Evolutionary conservation across 2,113 vertebrate genomes (phyloP), one percentile per base, ranked within the genome.

Genomic region (Mustela lutreola): DNA sequence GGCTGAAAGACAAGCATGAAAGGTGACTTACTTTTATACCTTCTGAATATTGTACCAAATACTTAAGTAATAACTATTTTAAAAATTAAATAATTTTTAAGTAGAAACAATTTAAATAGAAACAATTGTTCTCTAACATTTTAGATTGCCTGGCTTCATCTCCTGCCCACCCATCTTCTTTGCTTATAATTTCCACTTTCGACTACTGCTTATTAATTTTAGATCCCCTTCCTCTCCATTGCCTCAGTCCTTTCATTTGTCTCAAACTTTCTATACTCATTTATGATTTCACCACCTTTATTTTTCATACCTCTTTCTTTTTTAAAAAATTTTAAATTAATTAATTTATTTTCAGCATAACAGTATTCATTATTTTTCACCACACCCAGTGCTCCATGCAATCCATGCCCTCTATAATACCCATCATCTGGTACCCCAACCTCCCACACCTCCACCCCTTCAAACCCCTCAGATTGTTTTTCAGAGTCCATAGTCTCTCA

Each of bases 71-170:
- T 92, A 53, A 7, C 4, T 81, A 22, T 76, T 93, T 92, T 48
- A 18, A 18, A 85, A 94, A 42, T 56, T 78, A 86, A 94, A 36
- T 75, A 16, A 75, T 70, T 92, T 87, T 63, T 86, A 94, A 75
- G 11, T 50, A 14, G 71, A 93, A 97, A 80, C 89, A 12, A 58
- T 85, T 63, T 50, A 50, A 50, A 50, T 50, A 50, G 71, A 93
- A 97, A 80, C 89, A 12, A 58, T 85, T 70, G 4, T 56, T 80
- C 7, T 62, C 58, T 11, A 93, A 21, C 24, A 92, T 70, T 33
- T 26, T 88, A 48, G 9, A 84, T 45, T 65, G 60, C 50, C 11
- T 80, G 70, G 22, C 4, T 63, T 88, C 48, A 91, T 70, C 19
- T 88, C 31, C 19, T 73, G 12, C 14, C 5, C 78, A 79, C 1